These are phyloP conservation scores for Macaria liturata DNA, from an alignment of 2,888 invertebrate species.

Conservation along the genomic window DNA sequence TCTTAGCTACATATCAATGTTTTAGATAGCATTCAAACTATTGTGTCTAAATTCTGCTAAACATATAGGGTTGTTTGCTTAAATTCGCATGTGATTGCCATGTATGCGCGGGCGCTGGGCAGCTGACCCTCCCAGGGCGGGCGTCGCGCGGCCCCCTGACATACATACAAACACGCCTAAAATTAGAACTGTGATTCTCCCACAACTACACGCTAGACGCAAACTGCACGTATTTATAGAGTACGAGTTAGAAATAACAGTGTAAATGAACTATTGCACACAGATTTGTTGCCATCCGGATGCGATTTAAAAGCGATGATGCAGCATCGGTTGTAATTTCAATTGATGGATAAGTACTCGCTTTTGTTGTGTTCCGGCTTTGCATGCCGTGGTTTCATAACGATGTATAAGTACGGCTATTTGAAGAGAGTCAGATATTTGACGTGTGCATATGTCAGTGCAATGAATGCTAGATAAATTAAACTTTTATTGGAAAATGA, in stretches of 20 bases:
- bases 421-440: no score
- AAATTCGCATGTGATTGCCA: slow-evolving; percentile 22
- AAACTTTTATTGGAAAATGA: no score
- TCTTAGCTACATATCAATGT: no score
- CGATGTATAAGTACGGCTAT: no score
- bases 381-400: background rate
- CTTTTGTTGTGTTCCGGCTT: slow-evolving; percentile 7
- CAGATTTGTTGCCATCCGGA: slow-evolving; percentile 46
- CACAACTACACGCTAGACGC: slow-evolving; percentile 70
- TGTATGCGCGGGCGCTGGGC: slow-evolving; percentile 40
- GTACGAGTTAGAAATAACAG: slow-evolving; percentile 52
- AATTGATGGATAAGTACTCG: slow-evolving; percentile 10
- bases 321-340: slow-evolving; percentile 1
- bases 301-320: slow-evolving; percentile 24
- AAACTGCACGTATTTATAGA: slow-evolving; percentile 63
- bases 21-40: no score
- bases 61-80: no score
- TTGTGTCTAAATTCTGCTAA: no score
- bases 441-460: no score
- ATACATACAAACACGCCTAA: slow-evolving; percentile 76
- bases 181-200: slow-evolving; percentile 72
- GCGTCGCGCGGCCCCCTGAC: slow-evolving; percentile 73
- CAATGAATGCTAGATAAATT: no score
- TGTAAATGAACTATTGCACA: slow-evolving; percentile 55
- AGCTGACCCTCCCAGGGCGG: slow-evolving; percentile 77